Base-by-base conservation (phyloP, 2,888 invertebrate genomes). In the Eupithecia abbreviata region DNA sequence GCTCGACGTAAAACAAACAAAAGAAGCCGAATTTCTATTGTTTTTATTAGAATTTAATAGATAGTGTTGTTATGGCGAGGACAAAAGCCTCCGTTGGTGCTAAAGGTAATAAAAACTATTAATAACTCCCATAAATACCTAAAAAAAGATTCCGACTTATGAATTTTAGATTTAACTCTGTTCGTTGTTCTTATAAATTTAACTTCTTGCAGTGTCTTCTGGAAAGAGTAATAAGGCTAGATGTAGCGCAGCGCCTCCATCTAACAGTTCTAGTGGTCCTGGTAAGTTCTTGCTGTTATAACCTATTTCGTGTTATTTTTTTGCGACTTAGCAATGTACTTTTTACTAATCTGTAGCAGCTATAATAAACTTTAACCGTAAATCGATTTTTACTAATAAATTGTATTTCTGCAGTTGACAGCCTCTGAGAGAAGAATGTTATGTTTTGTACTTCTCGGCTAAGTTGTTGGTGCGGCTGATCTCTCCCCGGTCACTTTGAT, bases 181-280 rank as follows among this genome's bases (percentile, higher is more conserved):
- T 10, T 12, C 9, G 10, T 62, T 55, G 4, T 9, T 41, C 65
- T 30, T 66, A 68, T 43, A 6, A 43, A 68, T 43, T n/a, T n/a
- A 4, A n/a, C 43, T 15, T 68, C 10, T 68, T 43, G 15, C 85
- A 94, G 94, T 93, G 49, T 83, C 91, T 0, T 87, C 89, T 0
- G 93, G 92, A 0, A 95, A 95, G 68, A 95, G 95, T 79, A 92
- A 91, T 47, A 95, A 95, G 80, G 94, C 93, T 0, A 87, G 93
- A 74, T 91, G 92, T 77, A 87, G 86, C 51, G 91, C 81, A 2
- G 90, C 89, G 0, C 85, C 92, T 0, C 82, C 90, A 0, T 82
- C 90, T 0, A 87, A 81, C 79, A 85, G 68, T 76, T 42, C 49
- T 18, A 55, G 18, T 18, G 72, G 41, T 7, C 67, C 80, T 70